Conservation (phyloP, 2,888 invertebrate species). For the Micoletzkya japonica region DNA sequence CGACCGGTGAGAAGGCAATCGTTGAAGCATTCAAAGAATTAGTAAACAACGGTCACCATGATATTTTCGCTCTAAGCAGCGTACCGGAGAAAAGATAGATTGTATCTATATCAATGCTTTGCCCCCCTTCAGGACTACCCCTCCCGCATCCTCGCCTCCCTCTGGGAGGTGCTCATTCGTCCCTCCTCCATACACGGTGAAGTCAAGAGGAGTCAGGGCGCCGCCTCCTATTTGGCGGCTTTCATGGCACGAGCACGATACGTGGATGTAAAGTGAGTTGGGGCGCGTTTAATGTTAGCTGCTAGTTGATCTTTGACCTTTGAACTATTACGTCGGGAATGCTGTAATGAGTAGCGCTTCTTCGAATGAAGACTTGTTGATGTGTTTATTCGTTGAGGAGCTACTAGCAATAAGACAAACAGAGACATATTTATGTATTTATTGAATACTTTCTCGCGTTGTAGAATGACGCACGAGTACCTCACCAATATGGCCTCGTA, state of each 20-base stretch:
- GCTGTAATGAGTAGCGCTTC: too few species aligned
- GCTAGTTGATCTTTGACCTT: neutral
- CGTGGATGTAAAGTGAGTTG: slow-evolving; percentile 40
- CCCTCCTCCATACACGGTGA: slow-evolving; percentile 49
- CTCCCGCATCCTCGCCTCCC: slow-evolving; percentile 37
- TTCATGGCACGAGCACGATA: slow-evolving; percentile 54
- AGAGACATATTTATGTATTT: too few species aligned
- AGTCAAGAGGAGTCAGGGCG: slow-evolving; percentile 54
- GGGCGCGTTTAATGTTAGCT: neutral
- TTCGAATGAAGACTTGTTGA: too few species aligned
- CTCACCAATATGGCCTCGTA: slow-evolving; percentile 48
- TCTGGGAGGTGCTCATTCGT: slow-evolving; percentile 50
- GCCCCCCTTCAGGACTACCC: slow-evolving; percentile 35
- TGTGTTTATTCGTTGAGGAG: too few species aligned
- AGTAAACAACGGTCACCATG: neutral
- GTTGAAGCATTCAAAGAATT: neutral
- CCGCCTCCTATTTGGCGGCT: slow-evolving; percentile 53
- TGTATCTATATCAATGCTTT: neutral
- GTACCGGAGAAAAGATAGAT: neutral
- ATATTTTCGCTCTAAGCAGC: neutral
- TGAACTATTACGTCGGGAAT: neutral
- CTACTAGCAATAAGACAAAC: too few species aligned
- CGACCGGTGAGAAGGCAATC: slow-evolving; percentile 37
- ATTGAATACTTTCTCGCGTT: slow-evolving; percentile 18
- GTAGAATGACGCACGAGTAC: slow-evolving; percentile 45